These are phyloP conservation scores for Flexamia atlantica DNA, from an alignment of 2,888 invertebrate genomes.

Conservation along the genomic window DNA sequence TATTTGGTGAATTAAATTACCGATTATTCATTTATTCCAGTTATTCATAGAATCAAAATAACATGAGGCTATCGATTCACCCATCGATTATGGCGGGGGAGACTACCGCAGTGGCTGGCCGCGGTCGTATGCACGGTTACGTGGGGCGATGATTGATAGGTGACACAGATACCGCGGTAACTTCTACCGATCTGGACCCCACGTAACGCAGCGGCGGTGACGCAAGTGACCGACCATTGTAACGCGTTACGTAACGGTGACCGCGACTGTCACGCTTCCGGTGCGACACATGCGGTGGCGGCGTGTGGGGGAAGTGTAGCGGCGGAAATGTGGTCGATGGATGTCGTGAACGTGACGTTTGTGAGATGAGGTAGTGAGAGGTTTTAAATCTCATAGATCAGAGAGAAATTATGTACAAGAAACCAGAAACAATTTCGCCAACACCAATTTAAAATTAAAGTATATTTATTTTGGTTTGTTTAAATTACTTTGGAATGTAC, in stretches of 20 bases:
- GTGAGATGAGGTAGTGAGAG: too few relatives aligned
- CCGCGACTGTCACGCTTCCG: slow-evolving; percentile 24
- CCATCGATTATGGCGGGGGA: too few relatives aligned
- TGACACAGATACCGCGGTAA: slow-evolving; percentile 7
- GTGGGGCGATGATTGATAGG: slow-evolving; percentile 20
- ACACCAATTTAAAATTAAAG: too few relatives aligned
- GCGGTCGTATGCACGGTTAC: slow-evolving; percentile 8
- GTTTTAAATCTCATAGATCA: too few relatives aligned
- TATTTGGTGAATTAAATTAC: too few relatives aligned
- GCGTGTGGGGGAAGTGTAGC: background rate
- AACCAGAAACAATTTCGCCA: too few relatives aligned
- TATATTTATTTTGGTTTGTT: too few relatives aligned
- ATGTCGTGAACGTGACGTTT: background rate
- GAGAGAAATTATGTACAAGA: too few relatives aligned
- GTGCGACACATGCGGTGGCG: slow-evolving; percentile 14
- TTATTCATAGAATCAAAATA: too few relatives aligned
- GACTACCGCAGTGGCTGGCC: background rate
- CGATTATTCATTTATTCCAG: too few relatives aligned
- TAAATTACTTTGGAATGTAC: too few relatives aligned
- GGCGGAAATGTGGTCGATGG: background rate
- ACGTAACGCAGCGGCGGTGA: background rate
- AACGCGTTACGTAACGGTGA: background rate
- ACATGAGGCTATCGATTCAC: too few relatives aligned
- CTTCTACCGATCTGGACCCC: slow-evolving; percentile 9
- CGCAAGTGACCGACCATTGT: slow-evolving; percentile 36